phyloP scores from a whole-genome alignment of 2,888 invertebrate species.

The Lithophane ornitopus region DNA sequence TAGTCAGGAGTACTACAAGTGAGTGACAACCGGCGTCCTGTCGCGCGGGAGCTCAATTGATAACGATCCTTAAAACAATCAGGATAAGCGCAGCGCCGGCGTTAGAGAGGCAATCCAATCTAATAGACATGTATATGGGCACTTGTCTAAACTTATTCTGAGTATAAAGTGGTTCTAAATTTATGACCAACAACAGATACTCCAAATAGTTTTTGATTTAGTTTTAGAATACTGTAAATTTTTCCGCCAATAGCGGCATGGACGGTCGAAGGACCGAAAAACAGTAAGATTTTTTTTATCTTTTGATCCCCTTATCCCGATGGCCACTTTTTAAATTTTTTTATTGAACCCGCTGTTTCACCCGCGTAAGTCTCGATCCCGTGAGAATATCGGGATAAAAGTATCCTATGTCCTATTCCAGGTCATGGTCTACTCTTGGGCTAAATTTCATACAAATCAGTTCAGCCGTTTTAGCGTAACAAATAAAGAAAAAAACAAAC shows the following conservation, averaged over 20 bases:
- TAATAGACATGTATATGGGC: constrained; percentile 34
- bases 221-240: background rate
- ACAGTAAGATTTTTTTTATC: background rate
- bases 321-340: too few relatives aligned
- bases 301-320: too few relatives aligned
- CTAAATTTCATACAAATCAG: too few relatives aligned
- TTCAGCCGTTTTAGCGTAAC: too few relatives aligned
- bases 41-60: constrained; percentile 62
- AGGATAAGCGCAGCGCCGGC: constrained; percentile 64
- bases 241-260: background rate
- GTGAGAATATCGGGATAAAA: too few relatives aligned
- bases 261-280: background rate
- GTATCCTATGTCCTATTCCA: too few relatives aligned
- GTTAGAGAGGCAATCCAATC: constrained; percentile 57
- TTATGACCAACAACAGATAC: background rate
- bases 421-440: too few relatives aligned
- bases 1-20: constrained; percentile 57
- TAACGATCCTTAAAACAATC: constrained; percentile 64
- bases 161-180: background rate
- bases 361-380: too few relatives aligned
- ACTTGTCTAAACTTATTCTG: constrained; percentile 39
- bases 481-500: too few relatives aligned
- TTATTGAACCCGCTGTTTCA: too few relatives aligned
- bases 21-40: constrained; percentile 67
- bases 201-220: background rate